A percentile compares a stretch with the other conserved stretches of the same genome.
phyloP scores from a whole-genome alignment of 1,140 invertebrate genomes.

The Andrena cerasifolii region DNA sequence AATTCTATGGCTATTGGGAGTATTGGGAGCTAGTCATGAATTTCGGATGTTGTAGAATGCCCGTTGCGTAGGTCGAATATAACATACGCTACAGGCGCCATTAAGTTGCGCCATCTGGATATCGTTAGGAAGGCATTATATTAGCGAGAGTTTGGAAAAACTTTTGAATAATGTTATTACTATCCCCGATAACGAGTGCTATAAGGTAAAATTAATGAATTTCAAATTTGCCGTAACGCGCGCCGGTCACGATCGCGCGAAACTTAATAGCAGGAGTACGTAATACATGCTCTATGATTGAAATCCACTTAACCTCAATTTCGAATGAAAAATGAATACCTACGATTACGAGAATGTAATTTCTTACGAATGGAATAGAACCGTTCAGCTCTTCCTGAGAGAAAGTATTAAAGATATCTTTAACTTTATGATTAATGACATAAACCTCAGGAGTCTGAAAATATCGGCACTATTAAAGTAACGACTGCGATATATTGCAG shows the following conservation, averaged over 20 bases:
- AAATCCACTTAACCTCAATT: constrained; percentile 52
- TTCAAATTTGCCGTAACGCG: constrained; percentile 12
- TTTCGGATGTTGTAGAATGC: constrained; percentile 57
- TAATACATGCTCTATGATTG: background rate
- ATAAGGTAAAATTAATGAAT: constrained; percentile 47
- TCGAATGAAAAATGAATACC: constrained; percentile 52
- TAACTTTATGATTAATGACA: background rate
- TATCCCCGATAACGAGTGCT: constrained; percentile 6
- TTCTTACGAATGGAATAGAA: constrained; percentile 21
- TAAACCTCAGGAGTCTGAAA: constrained; percentile 6
- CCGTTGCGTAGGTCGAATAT: constrained; percentile 52
- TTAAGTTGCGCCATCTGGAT: constrained; percentile 73
- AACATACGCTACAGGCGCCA: constrained; percentile 66
- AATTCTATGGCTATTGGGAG: constrained; percentile 43
- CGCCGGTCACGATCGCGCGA: background rate
- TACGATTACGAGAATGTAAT: constrained; percentile 25
- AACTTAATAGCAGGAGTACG: background rate
- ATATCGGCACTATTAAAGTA: constrained; percentile 28
- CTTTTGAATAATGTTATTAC: constrained; percentile 68
- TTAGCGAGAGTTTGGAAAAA: constrained; percentile 67
- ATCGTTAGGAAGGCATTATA: constrained; percentile 66
- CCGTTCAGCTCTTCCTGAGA: constrained; percentile 13
- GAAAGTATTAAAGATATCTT: background rate
- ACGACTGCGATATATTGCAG: background rate
- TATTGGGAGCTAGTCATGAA: constrained; percentile 55